Conservation (phyloP, 2,888 invertebrate genomes). For the Drosophila imparisetae region DNA sequence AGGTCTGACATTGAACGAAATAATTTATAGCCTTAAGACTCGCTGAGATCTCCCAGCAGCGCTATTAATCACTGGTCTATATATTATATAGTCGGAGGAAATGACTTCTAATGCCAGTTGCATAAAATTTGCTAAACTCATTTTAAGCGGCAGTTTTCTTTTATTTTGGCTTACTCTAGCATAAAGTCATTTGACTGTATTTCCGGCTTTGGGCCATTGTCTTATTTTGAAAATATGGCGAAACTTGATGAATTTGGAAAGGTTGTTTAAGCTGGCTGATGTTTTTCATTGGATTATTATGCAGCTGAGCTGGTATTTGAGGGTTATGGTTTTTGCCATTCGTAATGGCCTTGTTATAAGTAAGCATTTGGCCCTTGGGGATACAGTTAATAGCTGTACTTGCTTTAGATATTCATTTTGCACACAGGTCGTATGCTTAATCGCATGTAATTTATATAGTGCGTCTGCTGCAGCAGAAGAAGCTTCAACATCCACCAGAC, state of each 20-base stretch:
- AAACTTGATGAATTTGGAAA: conserved; percentile 65
- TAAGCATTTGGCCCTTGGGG: neutral
- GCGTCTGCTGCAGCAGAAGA: conserved; percentile 53
- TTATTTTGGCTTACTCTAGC: conserved; percentile 53
- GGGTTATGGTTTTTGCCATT: conserved; percentile 30
- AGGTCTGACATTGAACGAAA: neutral
- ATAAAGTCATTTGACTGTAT: conserved; percentile 7
- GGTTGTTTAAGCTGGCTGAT: conserved; percentile 20
- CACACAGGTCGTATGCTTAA: conserved; percentile 6
- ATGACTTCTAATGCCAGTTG: neutral
- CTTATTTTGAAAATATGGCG: conserved; percentile 38
- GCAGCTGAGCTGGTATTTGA: conserved; percentile 75
- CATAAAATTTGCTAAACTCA: conserved; percentile 39
- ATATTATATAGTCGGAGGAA: neutral
- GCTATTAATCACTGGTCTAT: neutral
- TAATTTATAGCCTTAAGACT: neutral
- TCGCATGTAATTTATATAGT: conserved; percentile 67
- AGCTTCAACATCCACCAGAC: conserved; percentile 21
- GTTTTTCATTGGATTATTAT: conserved; percentile 64
- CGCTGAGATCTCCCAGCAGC: neutral
- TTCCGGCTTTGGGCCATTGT: conserved; percentile 15
- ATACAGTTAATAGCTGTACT: neutral
- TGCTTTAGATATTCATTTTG: neutral
- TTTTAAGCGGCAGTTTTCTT: conserved; percentile 50
- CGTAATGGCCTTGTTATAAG: neutral